Conservation (phyloP, 2,797 vertebrate species). For the Lagocephalus sceleratus region DNA sequence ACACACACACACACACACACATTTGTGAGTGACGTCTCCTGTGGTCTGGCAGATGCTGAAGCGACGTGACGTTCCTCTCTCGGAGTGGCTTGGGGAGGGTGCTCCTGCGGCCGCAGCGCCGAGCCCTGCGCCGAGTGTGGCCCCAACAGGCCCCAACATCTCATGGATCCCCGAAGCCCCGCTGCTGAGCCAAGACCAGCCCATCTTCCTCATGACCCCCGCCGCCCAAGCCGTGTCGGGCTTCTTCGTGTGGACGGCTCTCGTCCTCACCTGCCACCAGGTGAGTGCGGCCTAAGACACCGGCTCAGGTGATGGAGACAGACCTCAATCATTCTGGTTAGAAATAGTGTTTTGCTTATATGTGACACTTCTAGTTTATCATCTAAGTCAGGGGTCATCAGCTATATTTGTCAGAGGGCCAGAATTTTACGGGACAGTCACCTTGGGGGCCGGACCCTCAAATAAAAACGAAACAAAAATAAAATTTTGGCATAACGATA, state of each 20-base stretch:
- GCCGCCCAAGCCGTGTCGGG: constrained; percentile 91
- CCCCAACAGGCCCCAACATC: constrained; percentile 77
- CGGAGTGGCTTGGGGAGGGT: constrained; percentile 75
- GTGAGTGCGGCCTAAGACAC: constrained; percentile 63
- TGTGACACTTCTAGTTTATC: no score
- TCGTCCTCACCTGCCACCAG: constrained; percentile 97
- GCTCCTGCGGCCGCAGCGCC: constrained; percentile 60
- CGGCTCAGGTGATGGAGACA: not conserved
- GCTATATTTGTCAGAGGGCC: no score
- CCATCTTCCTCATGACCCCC: constrained; percentile 91
- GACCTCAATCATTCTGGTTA: no score
- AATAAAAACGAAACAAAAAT: no score
- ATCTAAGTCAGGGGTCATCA: no score
- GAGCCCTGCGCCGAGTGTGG: constrained; percentile 69
- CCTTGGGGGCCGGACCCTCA: no score
- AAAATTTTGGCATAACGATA: no score
- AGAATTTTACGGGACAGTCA: no score
- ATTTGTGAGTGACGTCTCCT: not conserved
- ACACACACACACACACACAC: not conserved
- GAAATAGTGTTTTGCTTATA: no score
- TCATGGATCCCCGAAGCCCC: constrained; percentile 84
- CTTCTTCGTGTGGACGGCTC: constrained; percentile 95
- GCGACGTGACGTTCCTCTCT: constrained; percentile 63
- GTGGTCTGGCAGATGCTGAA: constrained; percentile 61
- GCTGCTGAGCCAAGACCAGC: constrained; percentile 81